Evolutionary conservation across 2,888 invertebrate genomes (phyloP), one percentile per base, ranked within the genome.

Genomic region (Andrena minutula): DNA sequence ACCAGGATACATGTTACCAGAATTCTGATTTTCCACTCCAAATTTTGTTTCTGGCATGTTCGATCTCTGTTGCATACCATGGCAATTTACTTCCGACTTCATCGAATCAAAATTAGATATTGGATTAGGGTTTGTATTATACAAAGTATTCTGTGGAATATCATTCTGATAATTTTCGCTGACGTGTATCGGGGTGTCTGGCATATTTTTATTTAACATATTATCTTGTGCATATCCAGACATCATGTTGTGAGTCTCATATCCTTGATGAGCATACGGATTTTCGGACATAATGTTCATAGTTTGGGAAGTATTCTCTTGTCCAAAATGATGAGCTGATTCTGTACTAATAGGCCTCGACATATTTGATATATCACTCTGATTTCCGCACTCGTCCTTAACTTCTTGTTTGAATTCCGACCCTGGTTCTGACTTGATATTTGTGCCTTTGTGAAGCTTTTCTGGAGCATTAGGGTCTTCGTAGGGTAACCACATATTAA

Each of bases 401-500:
- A 93, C 79, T 65, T 93, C 93, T 26, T 90, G 89, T 61, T 92
- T 92, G 3, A 83, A 71, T 10, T 92, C 91, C 23, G 80, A 32
- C 5, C 75, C 83, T 0, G 90, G 80, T 56, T 92, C 92, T 16
- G 84, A 79, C 64, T 92, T 92, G 1, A 90, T 69, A 51, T 75
- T 85, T 0, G 82, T 66, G 2, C 70, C 26, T 26, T 86, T 86
- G 16, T 53, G 51, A 26, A 56, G 64, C 23, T 85, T 86, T 64
- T 89, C 88, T 0, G 86, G 84, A 7, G 88, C 83, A 73, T 89
- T 85, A 3, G 93, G 92, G 0, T 96, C 95, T 75, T 97, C 96
- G 47, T 96, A 94, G 0, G 99, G 99, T 75, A 99, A 94, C 99
- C 99, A 99, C 96, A 98, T 98, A 92, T 99, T 98, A 93, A 98